These are phyloP conservation scores for Chrysocyon brachyurus DNA, from an alignment of 2,797 vertebrate genomes.

Conservation along the genomic window DNA sequence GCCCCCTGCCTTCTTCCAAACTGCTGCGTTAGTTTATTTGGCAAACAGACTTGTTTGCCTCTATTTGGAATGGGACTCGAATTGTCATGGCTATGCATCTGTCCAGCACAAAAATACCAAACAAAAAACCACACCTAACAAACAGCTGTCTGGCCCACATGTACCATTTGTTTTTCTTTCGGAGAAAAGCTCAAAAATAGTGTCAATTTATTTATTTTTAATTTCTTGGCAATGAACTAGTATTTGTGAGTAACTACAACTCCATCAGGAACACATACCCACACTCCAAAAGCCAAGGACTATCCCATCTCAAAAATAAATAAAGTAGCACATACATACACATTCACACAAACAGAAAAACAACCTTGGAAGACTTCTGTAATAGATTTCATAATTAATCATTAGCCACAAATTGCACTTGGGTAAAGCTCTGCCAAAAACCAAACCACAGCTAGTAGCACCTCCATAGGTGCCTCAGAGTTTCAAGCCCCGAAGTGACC, in stretches of 20 bases:
- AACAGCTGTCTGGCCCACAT: slow-evolving; percentile 73
- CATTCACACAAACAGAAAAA: neutral
- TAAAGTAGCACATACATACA: slow-evolving; percentile 36
- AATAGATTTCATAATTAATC: slow-evolving; percentile 9
- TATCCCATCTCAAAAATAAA: slow-evolving; percentile 53
- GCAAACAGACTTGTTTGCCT: slow-evolving; percentile 79
- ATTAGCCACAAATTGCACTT: neutral
- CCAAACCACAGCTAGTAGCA: neutral
- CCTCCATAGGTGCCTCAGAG: neutral
- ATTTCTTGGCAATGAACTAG: slow-evolving; percentile 79
- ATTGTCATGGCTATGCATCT: slow-evolving; percentile 64
- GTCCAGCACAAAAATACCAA: slow-evolving; percentile 79
- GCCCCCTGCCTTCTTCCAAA: neutral
- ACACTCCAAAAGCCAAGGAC: slow-evolving; percentile 19
- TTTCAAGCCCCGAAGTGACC: neutral
- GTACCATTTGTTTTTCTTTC: slow-evolving; percentile 64
- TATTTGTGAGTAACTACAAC: slow-evolving; percentile 64
- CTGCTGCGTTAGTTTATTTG: slow-evolving; percentile 26
- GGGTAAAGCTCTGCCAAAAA: neutral
- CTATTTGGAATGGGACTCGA: slow-evolving; percentile 72
- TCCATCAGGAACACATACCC: slow-evolving; percentile 67
- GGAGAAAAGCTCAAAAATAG: slow-evolving; percentile 69
- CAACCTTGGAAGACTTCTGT: neutral
- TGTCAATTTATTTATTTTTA: slow-evolving; percentile 81
- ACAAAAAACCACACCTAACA: slow-evolving; percentile 66